Percentiles rank a stretch among this genome's conserved stretches.
phyloP scores from a whole-genome alignment of 2,113 vertebrate species.

The Charina bottae region DNA sequence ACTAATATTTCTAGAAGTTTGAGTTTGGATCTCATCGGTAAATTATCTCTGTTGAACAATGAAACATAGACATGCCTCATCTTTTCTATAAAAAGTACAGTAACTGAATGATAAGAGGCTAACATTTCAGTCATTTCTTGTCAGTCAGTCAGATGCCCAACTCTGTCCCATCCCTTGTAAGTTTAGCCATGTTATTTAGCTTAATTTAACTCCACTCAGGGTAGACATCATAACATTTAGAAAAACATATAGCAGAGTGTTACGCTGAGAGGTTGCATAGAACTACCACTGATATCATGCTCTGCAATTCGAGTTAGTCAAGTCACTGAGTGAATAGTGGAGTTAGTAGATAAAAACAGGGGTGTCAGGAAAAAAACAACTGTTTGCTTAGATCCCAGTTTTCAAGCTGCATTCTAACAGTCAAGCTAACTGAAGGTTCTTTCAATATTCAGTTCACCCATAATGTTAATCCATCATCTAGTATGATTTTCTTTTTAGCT shows the following conservation, averaged over 20 bases:
- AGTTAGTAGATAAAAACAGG: slow-evolving; percentile 50
- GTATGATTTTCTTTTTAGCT: background rate
- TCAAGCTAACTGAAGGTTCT: background rate
- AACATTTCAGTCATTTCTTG: background rate
- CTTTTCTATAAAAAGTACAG: background rate
- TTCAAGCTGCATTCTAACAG: background rate
- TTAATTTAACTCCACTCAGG: background rate
- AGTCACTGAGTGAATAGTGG: slow-evolving; percentile 24
- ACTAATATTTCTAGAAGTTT: background rate
- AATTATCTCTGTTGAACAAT: background rate
- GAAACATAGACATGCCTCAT: background rate
- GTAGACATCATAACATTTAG: background rate
- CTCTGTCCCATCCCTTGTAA: background rate
- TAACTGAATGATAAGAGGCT: background rate
- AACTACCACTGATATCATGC: slow-evolving; percentile 26
- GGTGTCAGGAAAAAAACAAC: slow-evolving; percentile 29
- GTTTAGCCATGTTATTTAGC: background rate
- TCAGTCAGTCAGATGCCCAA: background rate
- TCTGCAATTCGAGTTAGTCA: slow-evolving; percentile 50
- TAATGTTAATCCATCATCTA: background rate
- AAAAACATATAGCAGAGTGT: background rate
- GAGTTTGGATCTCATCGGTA: background rate
- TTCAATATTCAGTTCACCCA: background rate
- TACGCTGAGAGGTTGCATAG: background rate
- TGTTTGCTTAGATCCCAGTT: background rate